Conservation (phyloP, 2,888 invertebrate genomes). For the Drosophila infuscata region DNA sequence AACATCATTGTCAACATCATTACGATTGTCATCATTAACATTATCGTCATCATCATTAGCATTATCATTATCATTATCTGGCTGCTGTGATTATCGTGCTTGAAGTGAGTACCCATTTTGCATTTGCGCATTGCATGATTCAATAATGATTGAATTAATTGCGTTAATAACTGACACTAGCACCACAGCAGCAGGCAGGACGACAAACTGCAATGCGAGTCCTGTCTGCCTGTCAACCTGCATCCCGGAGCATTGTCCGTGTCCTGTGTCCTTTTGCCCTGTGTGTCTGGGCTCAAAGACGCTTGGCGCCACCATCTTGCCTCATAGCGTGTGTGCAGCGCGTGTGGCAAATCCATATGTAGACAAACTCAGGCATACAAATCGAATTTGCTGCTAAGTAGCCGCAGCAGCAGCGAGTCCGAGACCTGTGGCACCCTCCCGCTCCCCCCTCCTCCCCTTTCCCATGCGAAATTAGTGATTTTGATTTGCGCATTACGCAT, state of each 20-base stretch:
- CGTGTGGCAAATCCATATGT: constrained; percentile 68
- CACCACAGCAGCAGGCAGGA: constrained; percentile 27
- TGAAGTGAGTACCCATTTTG: constrained; percentile 67
- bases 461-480: constrained; percentile 67
- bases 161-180: constrained; percentile 85
- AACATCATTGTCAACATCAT: constrained; percentile 25
- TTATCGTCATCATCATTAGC: constrained; percentile 41
- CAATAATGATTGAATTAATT: constrained; percentile 85
- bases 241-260: constrained; percentile 6
- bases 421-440: background rate
- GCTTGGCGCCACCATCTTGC: constrained; percentile 70
- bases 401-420: constrained; percentile 36
- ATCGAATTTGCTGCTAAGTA: constrained; percentile 80
- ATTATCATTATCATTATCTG: constrained; percentile 58
- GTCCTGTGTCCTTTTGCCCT: constrained; percentile 4
- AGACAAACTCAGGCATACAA: constrained; percentile 65
- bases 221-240: constrained; percentile 10
- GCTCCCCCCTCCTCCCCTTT: background rate
- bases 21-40: constrained; percentile 17
- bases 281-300: constrained; percentile 44
- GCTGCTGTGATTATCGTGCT: constrained; percentile 63
- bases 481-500: constrained; percentile 81
- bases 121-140: constrained; percentile 83
- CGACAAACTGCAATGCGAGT: constrained; percentile 29
- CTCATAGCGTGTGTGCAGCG: constrained; percentile 55